A percentile compares a stretch with the other conserved stretches of the same genome.
Conservation (phyloP, 2,113 vertebrate species). For the Phoenicopterus ruber region DNA sequence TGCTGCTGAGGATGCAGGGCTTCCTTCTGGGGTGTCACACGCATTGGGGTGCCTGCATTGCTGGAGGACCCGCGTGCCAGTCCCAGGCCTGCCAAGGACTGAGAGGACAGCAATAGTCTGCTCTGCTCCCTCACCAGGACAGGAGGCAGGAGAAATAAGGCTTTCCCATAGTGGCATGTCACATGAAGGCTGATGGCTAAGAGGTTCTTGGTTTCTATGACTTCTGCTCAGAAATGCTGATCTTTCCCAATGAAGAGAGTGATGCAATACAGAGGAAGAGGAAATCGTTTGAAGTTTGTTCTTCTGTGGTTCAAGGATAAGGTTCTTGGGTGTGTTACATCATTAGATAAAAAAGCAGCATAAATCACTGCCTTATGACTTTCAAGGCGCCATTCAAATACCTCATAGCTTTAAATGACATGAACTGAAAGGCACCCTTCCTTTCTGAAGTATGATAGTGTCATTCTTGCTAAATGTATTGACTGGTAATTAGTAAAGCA, state of each 20-base stretch:
- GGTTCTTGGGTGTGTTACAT: background rate
- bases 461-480: background rate
- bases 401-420: background rate
- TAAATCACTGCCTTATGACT: background rate
- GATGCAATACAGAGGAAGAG: background rate
- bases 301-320: background rate
- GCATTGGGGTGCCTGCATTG: background rate
- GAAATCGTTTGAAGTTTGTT: background rate
- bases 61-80: fast-evolving
- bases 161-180: background rate
- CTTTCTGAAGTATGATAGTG: background rate
- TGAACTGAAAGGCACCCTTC: background rate
- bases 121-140: background rate
- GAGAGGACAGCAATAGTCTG: background rate
- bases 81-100: background rate
- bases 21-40: background rate
- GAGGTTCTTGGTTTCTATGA: background rate
- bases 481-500: background rate
- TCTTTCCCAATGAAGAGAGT: background rate
- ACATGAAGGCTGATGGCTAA: background rate
- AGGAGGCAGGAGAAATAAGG: background rate
- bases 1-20: background rate
- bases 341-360: background rate
- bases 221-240: background rate
- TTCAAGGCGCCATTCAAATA: background rate